Conservation (phyloP, 2,113 vertebrate species). For the Eudyptes chrysolophus region DNA sequence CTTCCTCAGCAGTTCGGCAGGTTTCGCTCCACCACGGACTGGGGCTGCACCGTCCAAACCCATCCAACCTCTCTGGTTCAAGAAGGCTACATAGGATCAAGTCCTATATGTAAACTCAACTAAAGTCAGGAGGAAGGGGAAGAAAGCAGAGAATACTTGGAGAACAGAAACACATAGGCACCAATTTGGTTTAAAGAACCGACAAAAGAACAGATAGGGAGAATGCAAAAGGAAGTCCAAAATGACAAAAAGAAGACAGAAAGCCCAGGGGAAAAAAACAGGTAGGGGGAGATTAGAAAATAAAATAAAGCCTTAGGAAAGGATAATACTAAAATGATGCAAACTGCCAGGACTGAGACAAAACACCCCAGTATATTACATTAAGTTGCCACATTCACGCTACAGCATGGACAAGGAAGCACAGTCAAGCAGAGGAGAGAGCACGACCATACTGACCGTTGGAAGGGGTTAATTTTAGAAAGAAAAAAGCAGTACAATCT, state of each 20-base stretch:
- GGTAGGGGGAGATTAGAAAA: neutral
- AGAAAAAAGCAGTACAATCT: neutral
- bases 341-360: neutral
- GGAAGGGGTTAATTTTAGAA: neutral
- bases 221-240: neutral
- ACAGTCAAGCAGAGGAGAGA: neutral
- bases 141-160: neutral
- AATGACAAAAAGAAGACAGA: neutral
- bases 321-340: neutral
- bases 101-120: neutral
- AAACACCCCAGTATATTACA: neutral
- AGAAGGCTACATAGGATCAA: neutral
- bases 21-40: neutral
- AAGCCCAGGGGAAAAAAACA: fast-evolving
- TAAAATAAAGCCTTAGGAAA: neutral
- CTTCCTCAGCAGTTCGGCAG: neutral
- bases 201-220: neutral
- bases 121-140: neutral
- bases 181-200: neutral
- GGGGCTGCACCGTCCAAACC: neutral
- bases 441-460: neutral
- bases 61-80: neutral
- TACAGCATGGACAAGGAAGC: neutral
- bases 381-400: neutral
- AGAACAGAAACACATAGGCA: neutral